These are phyloP conservation scores for Bolinopsis microptera DNA, from an alignment of 37 sponge, comb jelly and placozoan genomes.

Conservation along the genomic window DNA sequence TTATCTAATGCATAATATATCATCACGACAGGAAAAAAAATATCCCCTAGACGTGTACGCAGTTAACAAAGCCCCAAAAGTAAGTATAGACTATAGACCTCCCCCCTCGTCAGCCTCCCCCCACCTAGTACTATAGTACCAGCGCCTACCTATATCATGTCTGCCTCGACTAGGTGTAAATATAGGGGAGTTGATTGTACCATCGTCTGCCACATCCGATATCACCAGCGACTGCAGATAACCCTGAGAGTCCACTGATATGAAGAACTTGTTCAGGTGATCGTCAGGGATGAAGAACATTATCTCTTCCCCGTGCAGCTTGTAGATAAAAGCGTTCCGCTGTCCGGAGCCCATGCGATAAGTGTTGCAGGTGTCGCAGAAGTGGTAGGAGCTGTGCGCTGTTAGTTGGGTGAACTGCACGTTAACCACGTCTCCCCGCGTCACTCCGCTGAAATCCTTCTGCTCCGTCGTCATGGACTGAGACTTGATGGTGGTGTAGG, in stretches of 20 bases:
- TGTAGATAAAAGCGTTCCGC: slow-evolving; percentile 58
- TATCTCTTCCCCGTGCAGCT: slow-evolving; percentile 18
- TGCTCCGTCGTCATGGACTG: slow-evolving; percentile 41
- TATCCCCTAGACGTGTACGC: too few relatives aligned
- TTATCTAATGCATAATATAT: too few relatives aligned
- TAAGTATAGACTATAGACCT: neutral
- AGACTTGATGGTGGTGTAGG: slow-evolving; percentile 58
- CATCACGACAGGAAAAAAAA: too few relatives aligned
- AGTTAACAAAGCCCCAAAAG: neutral
- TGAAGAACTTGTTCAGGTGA: slow-evolving; percentile 53
- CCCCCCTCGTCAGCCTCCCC: too few relatives aligned
- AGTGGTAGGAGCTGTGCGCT: slow-evolving; percentile 47
- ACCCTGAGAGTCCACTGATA: slow-evolving; percentile 6
- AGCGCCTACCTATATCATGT: slow-evolving; percentile 37
- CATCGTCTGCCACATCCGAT: slow-evolving; percentile 24
- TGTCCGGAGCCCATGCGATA: slow-evolving; percentile 36
- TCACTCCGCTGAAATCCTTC: slow-evolving; percentile 13
- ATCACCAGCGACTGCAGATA: slow-evolving; percentile 32
- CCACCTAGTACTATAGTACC: neutral
- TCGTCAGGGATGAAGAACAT: slow-evolving; percentile 59
- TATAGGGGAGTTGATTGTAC: slow-evolving; percentile 33
- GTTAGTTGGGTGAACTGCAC: slow-evolving; percentile 35
- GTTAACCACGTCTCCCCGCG: slow-evolving; percentile 30
- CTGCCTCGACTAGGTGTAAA: slow-evolving; percentile 54
- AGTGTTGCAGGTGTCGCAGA: slow-evolving; percentile 50